phyloP scores from a whole-genome alignment of 2,113 vertebrate genomes.

The Zapornia atra region DNA sequence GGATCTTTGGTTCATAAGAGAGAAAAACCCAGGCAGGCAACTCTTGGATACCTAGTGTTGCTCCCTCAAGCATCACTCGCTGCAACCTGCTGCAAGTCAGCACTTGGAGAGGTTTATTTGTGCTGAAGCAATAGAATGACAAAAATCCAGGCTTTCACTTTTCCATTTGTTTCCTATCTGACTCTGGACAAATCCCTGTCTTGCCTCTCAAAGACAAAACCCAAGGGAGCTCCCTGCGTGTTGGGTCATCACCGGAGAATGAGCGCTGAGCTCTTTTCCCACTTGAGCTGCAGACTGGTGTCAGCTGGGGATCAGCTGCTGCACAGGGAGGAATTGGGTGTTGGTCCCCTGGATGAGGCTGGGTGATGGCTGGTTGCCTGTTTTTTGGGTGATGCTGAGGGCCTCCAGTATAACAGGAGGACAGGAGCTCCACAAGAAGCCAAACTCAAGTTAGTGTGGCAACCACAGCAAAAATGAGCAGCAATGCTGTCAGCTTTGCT shows the following conservation, averaged over 20 bases:
- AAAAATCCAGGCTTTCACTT: conserved; percentile 17
- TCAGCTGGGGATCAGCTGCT: background rate
- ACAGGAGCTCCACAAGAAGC: background rate
- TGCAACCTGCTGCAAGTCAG: background rate
- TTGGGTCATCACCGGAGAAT: background rate
- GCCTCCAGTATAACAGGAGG: accelerated
- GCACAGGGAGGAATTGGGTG: accelerated
- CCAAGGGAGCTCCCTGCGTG: background rate
- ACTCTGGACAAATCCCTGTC: conserved; percentile 8
- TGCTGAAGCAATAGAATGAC: background rate
- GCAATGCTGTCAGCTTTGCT: accelerated
- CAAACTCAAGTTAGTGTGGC: background rate
- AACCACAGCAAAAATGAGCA: background rate
- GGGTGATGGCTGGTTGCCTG: background rate
- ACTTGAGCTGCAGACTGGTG: background rate
- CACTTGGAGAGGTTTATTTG: background rate
- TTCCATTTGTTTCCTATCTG: conserved; percentile 19
- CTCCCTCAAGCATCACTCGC: background rate
- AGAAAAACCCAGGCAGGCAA: background rate
- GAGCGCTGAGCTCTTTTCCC: background rate
- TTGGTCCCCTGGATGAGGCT: background rate
- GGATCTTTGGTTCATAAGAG: background rate
- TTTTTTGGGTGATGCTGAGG: background rate
- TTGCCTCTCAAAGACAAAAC: background rate
- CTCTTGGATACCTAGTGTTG: accelerated